These are phyloP conservation scores for Stichopus chloronotus DNA, from an alignment of 35 echinoderm and acorn worm genomes.

Conservation along the genomic window DNA sequence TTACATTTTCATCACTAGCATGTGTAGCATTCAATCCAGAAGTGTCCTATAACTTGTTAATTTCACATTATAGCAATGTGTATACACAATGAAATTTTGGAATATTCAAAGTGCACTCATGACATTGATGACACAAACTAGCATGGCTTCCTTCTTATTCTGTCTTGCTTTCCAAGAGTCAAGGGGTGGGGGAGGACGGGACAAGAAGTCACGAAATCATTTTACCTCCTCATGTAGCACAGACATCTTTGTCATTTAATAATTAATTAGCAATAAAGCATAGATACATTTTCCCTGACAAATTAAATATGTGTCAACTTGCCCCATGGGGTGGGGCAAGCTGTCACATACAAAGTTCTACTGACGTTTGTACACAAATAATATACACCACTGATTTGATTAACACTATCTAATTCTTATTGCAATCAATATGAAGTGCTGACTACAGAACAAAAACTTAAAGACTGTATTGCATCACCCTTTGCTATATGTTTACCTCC, in stretches of 20 bases:
- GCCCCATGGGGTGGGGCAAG: not conserved
- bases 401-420: too few species aligned
- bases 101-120: too few species aligned
- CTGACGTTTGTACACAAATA: not conserved
- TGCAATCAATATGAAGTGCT: not conserved
- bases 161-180: too few species aligned
- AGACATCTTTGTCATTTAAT: not conserved
- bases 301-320: constrained; percentile 12
- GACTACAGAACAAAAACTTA: not conserved
- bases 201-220: not conserved
- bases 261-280: not conserved
- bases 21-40: too few species aligned
- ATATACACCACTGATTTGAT: not conserved
- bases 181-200: not conserved
- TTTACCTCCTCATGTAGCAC: not conserved
- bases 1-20: too few species aligned
- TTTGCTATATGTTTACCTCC: not conserved
- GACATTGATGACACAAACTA: too few species aligned
- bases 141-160: too few species aligned
- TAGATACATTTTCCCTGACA: not conserved
- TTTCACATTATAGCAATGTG: too few species aligned
- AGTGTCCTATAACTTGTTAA: too few species aligned
- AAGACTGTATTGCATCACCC: not conserved
- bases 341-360: not conserved
- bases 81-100: too few species aligned